Evolutionary conservation across 1,140 invertebrate species (phyloP).

Genomic region (Achatina immaculata): DNA sequence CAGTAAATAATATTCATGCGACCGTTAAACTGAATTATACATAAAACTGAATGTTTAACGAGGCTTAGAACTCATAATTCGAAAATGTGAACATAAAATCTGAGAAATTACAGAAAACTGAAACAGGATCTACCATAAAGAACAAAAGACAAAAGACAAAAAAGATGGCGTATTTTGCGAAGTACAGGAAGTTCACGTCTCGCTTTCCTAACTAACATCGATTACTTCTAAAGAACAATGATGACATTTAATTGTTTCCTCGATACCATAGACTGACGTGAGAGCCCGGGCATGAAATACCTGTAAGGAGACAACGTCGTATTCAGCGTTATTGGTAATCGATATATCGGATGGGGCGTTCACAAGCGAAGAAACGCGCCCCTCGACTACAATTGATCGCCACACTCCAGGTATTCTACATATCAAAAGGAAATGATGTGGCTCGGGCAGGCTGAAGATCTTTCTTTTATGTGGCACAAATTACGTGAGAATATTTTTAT

Average conservation of each 20-base stretch:
- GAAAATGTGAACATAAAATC: too few relatives aligned
- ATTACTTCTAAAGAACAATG: not conserved
- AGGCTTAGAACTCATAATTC: too few relatives aligned
- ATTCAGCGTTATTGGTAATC: not conserved
- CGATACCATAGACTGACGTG: not conserved
- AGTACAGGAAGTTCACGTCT: not conserved
- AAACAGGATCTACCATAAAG: too few relatives aligned
- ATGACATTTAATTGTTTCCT: not conserved
- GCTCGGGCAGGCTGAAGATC: too few relatives aligned
- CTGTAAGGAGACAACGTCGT: not conserved
- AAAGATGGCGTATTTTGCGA: not conserved
- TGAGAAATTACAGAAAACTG: too few relatives aligned
- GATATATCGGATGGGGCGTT: not conserved
- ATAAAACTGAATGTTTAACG: too few relatives aligned
- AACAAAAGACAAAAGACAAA: not conserved
- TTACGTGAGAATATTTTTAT: too few relatives aligned
- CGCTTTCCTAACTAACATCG: not conserved
- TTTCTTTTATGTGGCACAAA: too few relatives aligned
- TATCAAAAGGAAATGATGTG: too few relatives aligned
- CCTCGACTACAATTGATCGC: not conserved
- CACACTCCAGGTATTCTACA: not conserved
- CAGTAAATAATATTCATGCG: too few relatives aligned
- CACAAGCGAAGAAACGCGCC: not conserved
- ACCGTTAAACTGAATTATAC: too few relatives aligned
- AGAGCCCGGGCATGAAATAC: not conserved